Base-by-base conservation (phyloP, 2,797 vertebrate genomes). In the Sebastes aleutianus region DNA sequence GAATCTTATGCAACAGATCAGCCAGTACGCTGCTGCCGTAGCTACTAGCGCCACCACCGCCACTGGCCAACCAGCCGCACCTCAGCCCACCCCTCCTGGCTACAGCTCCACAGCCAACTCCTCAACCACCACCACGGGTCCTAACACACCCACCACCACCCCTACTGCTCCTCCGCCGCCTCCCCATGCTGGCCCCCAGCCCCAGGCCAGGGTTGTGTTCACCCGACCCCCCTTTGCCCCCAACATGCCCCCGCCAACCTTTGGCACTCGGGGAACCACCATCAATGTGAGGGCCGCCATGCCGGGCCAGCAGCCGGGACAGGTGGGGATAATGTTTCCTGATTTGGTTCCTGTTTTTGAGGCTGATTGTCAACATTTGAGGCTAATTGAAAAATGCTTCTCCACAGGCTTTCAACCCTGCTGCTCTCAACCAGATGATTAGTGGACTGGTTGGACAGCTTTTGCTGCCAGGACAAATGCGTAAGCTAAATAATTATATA, bases 371-470 rank as follows among this genome's bases (percentile, higher is more conserved):
- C 8, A 29, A 9, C n/a, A 22, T n/a, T 71, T 75, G 8, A 70
- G 5, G 16, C 3, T 31, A 22, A 79, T 24, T 61, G 1, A n/a
- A 22, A 50, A n/a, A 18, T 59, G 2, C 71, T 57, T 7, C 57
- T 78, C 84, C 79, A 66, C 91, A 95, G 90, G 81, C 96, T 36
- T 94, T 96, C 32, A 95, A 95, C 56, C 96, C 96, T 1, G 95
- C 96, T n/a, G 96, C 97, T 34, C 93, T 98, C 67, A 96, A 97
- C 82, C 97, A 98, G 95, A 97, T 98, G 97, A 97, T 98, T 87
- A 98, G 96, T 72, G 97, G 97, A 39, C 91, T 98, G 50, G 96
- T 98, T 59, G 97, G 97, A 36, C 97, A 98, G 68, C 96, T 98
- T 43, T 89, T 98, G 89, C 95, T 97, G 86, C 97, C 97, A 0